Evolutionary conservation across 2,888 invertebrate species (phyloP), one percentile per base, ranked within the genome.

Genomic region (Entomobrya multifasciata): DNA sequence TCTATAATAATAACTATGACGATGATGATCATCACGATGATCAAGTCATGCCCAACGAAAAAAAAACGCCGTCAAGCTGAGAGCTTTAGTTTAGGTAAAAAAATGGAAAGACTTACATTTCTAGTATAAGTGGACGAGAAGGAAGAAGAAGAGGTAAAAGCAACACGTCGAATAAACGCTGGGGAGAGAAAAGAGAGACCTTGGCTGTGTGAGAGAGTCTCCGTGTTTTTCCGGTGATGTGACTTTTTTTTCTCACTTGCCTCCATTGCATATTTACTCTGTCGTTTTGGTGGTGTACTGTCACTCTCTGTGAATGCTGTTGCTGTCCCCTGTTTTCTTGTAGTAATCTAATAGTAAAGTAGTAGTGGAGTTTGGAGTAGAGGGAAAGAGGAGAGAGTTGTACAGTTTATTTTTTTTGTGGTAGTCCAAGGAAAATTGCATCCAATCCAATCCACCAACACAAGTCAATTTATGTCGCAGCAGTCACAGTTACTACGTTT

Each of bases 381-480:
- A 25, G 30, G 30, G 67, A n/a, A 36, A n/a, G n/a, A n/a, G 55
- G 30, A 30, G n/a, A 27, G 11, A 27, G 62, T 62, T 13, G 47
- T 47, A 47, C 47, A 2, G n/a, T n/a, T 47, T 13, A n/a, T n/a
- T n/a, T n/a, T n/a, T 15, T 2, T 47, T 15, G 5, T 47, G 22
- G 36, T 62, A 57, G 30, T 17, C 17, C 74, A 65, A 77, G 47
- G 70, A 70, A 70, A 49, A 70, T 70, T 70, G 47, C 44, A 70
- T 70, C 25, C 70, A 70, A 70, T 70, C 70, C 47, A 47, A 5
- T n/a, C 47, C 44, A 67, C 13, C 65, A 44, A 17, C 36, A 70
- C 44, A 13, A 44, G 70, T 85, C 84, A 85, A 85, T 85, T 85
- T 85, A 78, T 70, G 84, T 78, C 84, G 70, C 78, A 85, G 78